Conservation (phyloP, 2,888 invertebrate species). For the Monoplex corrugatus region DNA sequence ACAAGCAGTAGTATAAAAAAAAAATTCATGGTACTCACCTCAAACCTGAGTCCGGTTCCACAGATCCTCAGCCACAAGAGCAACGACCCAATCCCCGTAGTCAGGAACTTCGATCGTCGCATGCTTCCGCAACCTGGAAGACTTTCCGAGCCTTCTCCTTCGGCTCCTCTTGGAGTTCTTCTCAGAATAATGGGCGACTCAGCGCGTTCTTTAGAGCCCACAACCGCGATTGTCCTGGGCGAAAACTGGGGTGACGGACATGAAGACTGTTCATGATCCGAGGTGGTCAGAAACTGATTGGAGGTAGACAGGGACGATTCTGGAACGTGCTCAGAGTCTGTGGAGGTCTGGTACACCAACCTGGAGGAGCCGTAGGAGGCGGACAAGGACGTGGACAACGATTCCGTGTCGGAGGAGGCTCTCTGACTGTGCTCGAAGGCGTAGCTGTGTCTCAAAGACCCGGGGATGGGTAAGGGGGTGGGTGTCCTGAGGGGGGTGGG, state of each 20-base stretch:
- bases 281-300: neutral
- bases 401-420: constrained; percentile 24
- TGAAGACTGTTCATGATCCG: constrained; percentile 3
- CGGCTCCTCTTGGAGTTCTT: constrained; percentile 48
- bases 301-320: neutral
- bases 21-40: constrained; percentile 59
- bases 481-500: constrained; percentile 47
- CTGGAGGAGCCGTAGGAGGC: neutral
- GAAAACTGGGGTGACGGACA: constrained; percentile 32
- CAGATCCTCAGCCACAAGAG: constrained; percentile 52
- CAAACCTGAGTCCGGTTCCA: constrained; percentile 59
- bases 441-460: constrained; percentile 28
- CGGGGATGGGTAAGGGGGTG: constrained; percentile 12
- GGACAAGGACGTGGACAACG: constrained; percentile 11
- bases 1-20: too few relatives aligned
- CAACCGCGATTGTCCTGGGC: constrained; percentile 52
- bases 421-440: constrained; percentile 27
- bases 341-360: constrained; percentile 40
- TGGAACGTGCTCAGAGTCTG: constrained; percentile 52
- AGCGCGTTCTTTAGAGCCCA: constrained; percentile 57
- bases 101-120: constrained; percentile 51
- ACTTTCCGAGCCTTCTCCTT: neutral
- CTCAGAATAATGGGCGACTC: constrained; percentile 57
- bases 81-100: constrained; percentile 44
- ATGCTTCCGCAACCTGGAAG: constrained; percentile 45